Base-by-base conservation (phyloP, 2,113 vertebrate species). In the Poeciliopsis retropinna region DNA sequence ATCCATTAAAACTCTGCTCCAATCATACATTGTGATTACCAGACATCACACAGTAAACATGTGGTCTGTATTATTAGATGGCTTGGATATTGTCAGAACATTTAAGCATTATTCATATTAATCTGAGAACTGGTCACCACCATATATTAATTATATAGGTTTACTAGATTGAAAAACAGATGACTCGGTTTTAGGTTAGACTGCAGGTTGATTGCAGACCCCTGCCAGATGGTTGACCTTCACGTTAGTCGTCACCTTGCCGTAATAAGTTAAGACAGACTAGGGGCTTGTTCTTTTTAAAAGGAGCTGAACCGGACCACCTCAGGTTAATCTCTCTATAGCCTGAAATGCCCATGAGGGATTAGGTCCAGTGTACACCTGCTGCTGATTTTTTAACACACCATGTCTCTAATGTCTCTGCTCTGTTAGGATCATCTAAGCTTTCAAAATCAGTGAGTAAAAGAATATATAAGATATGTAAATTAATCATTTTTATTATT, bases 271-370 rank as follows among this genome's bases (percentile, higher is more conserved):
- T 83, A 41, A 86, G 63, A 71, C 70, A 70, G 74, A 81, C 67
- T 67, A 65, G 75, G 63, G 76, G 39, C 57, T 76, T 87, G 80
- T 78, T 85, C 76, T 81, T 70, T 73, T 70, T 67, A 34, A 81
- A 67, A 51, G 47, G 70, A 83, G 69, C 64, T 62, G 76, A 91
- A 85, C 60, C 68, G 63, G 90, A 93, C 91, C 93, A 92, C 88
- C 81, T 92, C 84, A 92, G 93, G 93, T 92, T 94, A 94, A 95
- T 92, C 91, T 86, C 67, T 57, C 75, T 30, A 54, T 47, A 82
- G 85, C 93, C 92, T 88, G 75, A 89, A 79, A 87, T 85, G 88
- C 73, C 88, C 83, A 81, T 70, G 22, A 78, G 80, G 81, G 93
- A 94, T 94, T 94, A 94, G 44, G 70, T 64, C 67, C n/a, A 57